Evolutionary conservation across 2,888 invertebrate species (phyloP), one percentile per base, ranked within the genome.

Genomic region (Apoda limacodes): DNA sequence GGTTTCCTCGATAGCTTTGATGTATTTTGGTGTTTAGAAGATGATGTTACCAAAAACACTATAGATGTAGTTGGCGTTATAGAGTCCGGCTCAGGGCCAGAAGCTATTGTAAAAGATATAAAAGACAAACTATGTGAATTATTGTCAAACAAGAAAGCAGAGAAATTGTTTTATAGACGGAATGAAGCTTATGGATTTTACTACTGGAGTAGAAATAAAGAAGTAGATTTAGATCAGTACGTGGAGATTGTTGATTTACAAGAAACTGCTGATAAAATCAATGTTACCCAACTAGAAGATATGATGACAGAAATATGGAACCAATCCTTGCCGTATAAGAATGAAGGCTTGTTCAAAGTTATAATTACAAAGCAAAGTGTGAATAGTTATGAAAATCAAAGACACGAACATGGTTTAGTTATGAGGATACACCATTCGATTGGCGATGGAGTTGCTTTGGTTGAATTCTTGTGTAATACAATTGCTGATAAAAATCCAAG

Each of bases 381-480:
- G 26, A 48, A 43, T 40, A 50, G 48, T 47, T 33, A 46, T 22
- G 29, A 43, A 22, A 37, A 51, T 11, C 28, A 41, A 35, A 39
- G 45, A 35, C 44, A 52, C 15, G 43, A 61, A 34, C 55, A 66
- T 55, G 81, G 81, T 2, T 54, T 84, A 17, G 48, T 84, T 32
- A 76, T 83, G 40, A 68, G 83, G 35, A 62, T 84, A 30, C 83
- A 85, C 48, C 84, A 84, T 52, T 64, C 82, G 4, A 48, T 84
- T 1, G 83, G 83, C 1, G 83, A 84, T 43, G 83, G 84, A 2
- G 68, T 78, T 1, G 71, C 82, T 3, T 48, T 85, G 6, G 50
- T 83, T 21, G 65, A 75, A 31, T 55, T 84, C 34, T 50, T 84
- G 9, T 56, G 81, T 35, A 65, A 76, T 42, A 55, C 62, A 2